Base-by-base conservation (phyloP, 2,888 invertebrate genomes). In the Andrena fulva region DNA sequence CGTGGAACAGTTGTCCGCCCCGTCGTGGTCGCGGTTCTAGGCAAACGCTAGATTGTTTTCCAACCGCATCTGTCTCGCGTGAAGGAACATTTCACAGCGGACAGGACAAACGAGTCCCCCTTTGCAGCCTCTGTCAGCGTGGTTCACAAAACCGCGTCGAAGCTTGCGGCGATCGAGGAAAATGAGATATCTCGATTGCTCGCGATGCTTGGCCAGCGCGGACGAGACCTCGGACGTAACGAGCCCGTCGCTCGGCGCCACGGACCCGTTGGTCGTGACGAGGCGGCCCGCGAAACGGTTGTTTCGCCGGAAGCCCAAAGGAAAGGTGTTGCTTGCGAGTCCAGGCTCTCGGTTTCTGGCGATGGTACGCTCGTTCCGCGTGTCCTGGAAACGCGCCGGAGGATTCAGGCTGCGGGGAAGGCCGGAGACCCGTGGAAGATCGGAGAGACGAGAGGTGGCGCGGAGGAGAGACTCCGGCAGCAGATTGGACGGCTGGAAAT, bases 211-310 rank as follows among this genome's bases (percentile, higher is more conserved):
- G 12, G 42, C 29, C 20, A 29, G 6, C 20, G 6, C 12, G 31
- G 7, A 52, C n/a, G 70, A 68, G 0, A 6, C 42, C 4, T 63
- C 67, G 20, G 56, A 52, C n/a, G 1, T 16, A 0, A 10, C 80
- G n/a, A 24, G 54, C 48, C 16, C n/a, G 3, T 42, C 75, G 3
- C 64, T 48, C 24, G 90, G 91, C 42, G 85, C 82, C 10, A 88
- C 88, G 24, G 90, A 93, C 85, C 93, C 93, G 3, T 81, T 93
- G 50, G 88, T 92, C 33, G 91, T 90, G 54, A 92, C 92, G 33
- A 93, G 91, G 75, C 86, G 90, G 0, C 91, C 93, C 0, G 66
- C 62, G 33, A 29, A 60, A 24, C 84, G 72, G 24, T 20, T 42
- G 10, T 50, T 33, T n/a, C 73, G 54, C 5, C 85, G 80, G 67